These are phyloP conservation scores for Ophioderma brevispina DNA, from an alignment of 35 echinoderm and acorn worm genomes.

Conservation along the genomic window DNA sequence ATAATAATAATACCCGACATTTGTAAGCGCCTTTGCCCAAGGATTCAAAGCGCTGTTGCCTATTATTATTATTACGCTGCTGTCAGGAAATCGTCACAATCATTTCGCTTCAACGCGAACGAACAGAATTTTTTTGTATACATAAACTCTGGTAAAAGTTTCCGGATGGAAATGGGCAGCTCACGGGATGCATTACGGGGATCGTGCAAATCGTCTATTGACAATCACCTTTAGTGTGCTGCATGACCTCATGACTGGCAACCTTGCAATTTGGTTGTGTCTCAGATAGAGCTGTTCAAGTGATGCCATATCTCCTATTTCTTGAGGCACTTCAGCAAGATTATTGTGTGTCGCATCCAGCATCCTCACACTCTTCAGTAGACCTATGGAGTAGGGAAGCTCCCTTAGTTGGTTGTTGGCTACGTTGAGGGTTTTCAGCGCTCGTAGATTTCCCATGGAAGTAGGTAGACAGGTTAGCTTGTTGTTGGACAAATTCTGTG, in stretches of 20 bases:
- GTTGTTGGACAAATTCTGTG: constrained; percentile 95
- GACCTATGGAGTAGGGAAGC: constrained; percentile 48
- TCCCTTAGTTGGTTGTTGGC: constrained; percentile 57
- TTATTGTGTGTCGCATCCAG: constrained; percentile 88
- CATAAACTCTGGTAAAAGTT: too few species aligned
- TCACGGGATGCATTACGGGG: too few species aligned
- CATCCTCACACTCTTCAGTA: constrained; percentile 67
- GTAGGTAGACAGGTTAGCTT: constrained; percentile 57
- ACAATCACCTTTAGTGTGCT: constrained; percentile 85
- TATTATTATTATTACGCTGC: too few species aligned
- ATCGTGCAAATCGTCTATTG: too few species aligned
- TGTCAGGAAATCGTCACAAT: too few species aligned
- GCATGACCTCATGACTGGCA: constrained; percentile 67
- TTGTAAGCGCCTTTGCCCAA: too few species aligned
- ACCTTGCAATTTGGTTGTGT: constrained; percentile 72
- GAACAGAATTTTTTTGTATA: too few species aligned
- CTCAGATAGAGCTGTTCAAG: constrained; percentile 85
- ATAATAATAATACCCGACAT: too few species aligned
- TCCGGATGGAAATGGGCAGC: too few species aligned
- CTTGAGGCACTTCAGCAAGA: constrained; percentile 62
- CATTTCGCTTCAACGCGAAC: too few species aligned
- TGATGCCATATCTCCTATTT: constrained; percentile 83
- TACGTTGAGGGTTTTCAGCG: constrained; percentile 70
- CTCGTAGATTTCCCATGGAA: constrained; percentile 63
- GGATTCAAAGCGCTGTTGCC: too few species aligned